Percentiles rank a stretch among this genome's conserved stretches.
Conservation (phyloP, 2,113 vertebrate genomes). For the Pogonocichla stellata region DNA sequence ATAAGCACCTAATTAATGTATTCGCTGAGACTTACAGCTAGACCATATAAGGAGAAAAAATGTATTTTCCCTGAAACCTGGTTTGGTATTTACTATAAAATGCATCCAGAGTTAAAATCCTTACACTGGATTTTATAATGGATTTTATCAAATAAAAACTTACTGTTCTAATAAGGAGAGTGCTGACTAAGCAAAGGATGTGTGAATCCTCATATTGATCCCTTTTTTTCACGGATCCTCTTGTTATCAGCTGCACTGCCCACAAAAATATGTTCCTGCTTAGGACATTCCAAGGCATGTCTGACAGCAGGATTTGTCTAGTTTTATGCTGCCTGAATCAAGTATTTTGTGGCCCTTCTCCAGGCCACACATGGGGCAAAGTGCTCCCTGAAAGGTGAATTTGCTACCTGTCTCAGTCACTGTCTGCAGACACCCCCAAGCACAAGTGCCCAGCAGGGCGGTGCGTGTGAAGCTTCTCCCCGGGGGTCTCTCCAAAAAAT, state of each 20-base stretch:
- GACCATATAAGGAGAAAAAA: conserved; percentile 60
- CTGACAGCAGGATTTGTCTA: background rate
- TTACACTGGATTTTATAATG: background rate
- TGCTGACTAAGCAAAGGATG: background rate
- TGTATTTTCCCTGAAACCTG: conserved; percentile 39
- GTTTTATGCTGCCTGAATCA: background rate
- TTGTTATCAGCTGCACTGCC: background rate
- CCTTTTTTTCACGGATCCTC: background rate
- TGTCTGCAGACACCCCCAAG: background rate
- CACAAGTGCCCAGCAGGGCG: background rate
- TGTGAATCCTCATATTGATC: background rate
- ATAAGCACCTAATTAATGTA: background rate
- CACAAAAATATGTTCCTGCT: background rate
- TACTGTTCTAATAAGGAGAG: background rate
- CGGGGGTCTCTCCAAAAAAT: fast-evolving
- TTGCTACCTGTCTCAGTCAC: background rate
- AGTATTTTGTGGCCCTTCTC: background rate
- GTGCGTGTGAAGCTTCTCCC: fast-evolving
- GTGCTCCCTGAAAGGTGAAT: background rate
- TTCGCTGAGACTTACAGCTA: background rate
- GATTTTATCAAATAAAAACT: background rate
- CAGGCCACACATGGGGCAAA: background rate
- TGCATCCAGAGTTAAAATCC: background rate
- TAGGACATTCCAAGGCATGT: background rate
- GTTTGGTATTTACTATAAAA: conserved; percentile 20